Base-by-base conservation (phyloP, 2,888 invertebrate genomes). In the Platycnemis pennipes region DNA sequence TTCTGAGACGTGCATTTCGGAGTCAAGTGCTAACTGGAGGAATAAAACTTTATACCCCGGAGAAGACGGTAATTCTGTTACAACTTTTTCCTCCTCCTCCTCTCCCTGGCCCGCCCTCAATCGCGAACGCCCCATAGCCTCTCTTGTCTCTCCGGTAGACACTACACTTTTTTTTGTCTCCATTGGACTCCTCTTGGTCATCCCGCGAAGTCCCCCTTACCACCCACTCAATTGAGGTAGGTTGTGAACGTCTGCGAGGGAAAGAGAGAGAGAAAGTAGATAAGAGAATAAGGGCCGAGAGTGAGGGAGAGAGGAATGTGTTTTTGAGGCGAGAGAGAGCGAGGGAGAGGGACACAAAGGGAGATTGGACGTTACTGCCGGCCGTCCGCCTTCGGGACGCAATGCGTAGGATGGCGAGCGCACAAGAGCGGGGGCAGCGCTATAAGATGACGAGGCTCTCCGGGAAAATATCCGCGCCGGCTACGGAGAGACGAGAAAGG, bases 41-140 rank as follows among this genome's bases (percentile, higher is more conserved):
- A 91, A 91, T 91, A 91, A 91, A 91, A 91, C 63, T 91, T 91
- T 91, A 91, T 91, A 69, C 91, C 91, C 69, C 69, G 31, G 45
- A 91, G 91, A 69, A 63, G 63, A 89, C n/a, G 91, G 91, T 56
- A 91, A 91, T 91, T 91, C 91, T 63, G 77, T 63, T 53, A 63
- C 91, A 91, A 44, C 63, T 91, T 91, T 91, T 91, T 91, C n/a
- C n/a, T 91, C 91, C 63, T n/a, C 49, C 44, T 69, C 63, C 42
- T 44, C 63, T 26, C 42, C 56, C 31, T 91, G 56, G 26, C 22
- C 26, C 91, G 26, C 44, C 13, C 91, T 91, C 91, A 44, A 26
- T 87, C 45, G 77, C 37, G 26, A 37, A 16, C 63, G 5, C 19
- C 5, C 77, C 77, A 77, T 31, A 37, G 77, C 77, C 77, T 31